Evolutionary conservation across 1,140 invertebrate species (phyloP), one percentile per base, ranked within the genome.

Genomic region (Trinorchestia longiramus): DNA sequence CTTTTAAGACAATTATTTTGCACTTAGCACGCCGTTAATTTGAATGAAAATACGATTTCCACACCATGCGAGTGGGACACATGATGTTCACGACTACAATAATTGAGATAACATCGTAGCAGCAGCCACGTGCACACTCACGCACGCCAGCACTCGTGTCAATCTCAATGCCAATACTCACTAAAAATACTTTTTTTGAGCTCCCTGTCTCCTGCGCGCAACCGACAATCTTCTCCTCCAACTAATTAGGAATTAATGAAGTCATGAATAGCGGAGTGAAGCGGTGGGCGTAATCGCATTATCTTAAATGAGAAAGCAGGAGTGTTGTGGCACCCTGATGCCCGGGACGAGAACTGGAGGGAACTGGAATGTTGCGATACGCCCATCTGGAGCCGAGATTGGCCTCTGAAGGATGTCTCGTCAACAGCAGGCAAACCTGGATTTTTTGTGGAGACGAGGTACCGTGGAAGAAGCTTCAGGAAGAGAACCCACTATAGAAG

Each of bases 251-350:
- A 77, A 77, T 77, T 77, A 77, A 77, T 77, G 62, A 77, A 77
- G 62, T 77, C 62, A 77, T 77, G 62, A 77, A 77, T 77, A 77
- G 62, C 62, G 62, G 62, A 77, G 62, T 77, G 62, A 77, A 77
- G 62, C 62, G 11, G 11, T 28, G 62, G 62, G 62, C 62, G 28
- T 77, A 77, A 77, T 77, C 62, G 62, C 62, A 77, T 77, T 77
- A 77, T 77, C 62, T 28, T 77, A 77, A 77, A 77, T 77, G 62
- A 77, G 62, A 77, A 77, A 77, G 62, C 62, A 77, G 62, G 62
- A 77, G 62, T 77, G 62, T 77, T 77, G 62, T 77, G 62, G 62
- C 62, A 77, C 62, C 62, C 62, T 77, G 11, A 77, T 77, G 62
- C 62, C 62, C 62, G 15, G 11, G 15, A 1, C 3, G 62, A 36